These are phyloP conservation scores for Rugalucina vietnamica DNA, from an alignment of 2,888 invertebrate genomes.

Conservation along the genomic window DNA sequence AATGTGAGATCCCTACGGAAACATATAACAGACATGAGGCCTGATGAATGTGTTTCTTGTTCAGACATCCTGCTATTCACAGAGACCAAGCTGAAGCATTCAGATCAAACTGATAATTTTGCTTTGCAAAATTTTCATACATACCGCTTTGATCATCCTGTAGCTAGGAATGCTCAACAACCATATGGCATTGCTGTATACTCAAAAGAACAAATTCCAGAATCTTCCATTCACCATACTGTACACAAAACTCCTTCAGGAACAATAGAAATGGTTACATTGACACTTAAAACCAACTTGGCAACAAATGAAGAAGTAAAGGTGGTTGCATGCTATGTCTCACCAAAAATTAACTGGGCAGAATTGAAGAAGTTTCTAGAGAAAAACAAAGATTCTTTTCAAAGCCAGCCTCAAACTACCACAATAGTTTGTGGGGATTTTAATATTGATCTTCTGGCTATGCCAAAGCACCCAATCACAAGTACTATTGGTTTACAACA, in stretches of 20 bases:
- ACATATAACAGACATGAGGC: constrained; percentile 41
- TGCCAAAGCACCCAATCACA: constrained; percentile 2
- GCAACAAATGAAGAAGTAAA: too few species aligned
- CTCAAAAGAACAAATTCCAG: background rate
- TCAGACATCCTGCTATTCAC: constrained; percentile 42
- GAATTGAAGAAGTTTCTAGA: too few species aligned
- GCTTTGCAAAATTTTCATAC: too few species aligned
- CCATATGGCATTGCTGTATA: constrained; percentile 45
- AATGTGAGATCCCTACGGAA: constrained; percentile 49
- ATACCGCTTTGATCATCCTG: background rate
- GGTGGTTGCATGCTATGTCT: background rate
- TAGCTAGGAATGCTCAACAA: background rate
- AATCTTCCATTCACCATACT: too few species aligned
- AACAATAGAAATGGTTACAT: too few species aligned
- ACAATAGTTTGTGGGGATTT: constrained; percentile 40
- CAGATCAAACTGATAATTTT: too few species aligned
- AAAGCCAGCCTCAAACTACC: too few species aligned
- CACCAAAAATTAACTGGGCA: background rate
- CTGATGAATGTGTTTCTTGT: constrained; percentile 25
- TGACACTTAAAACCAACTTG: too few species aligned
- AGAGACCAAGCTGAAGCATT: constrained; percentile 34
- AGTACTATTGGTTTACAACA: too few species aligned
- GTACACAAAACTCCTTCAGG: too few species aligned
- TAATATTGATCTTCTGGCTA: constrained; percentile 24
- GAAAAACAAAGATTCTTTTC: too few species aligned